Conservation (phyloP, 1,140 invertebrate genomes). For the Trichonephila inaurata region DNA sequence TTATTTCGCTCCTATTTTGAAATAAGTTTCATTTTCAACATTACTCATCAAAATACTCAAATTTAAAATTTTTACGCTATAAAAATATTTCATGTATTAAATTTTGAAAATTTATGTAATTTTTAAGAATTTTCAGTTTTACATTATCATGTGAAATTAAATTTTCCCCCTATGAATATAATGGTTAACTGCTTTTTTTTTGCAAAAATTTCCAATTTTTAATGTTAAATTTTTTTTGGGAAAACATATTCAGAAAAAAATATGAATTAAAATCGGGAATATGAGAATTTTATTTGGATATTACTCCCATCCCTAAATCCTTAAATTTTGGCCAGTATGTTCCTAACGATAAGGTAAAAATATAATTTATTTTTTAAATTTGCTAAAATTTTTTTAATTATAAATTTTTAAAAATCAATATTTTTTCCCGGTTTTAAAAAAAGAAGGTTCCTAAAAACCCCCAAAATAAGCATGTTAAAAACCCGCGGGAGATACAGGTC, state of each 20-base stretch:
- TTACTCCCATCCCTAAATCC: constrained; percentile 52
- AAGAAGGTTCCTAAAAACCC: constrained; percentile 73
- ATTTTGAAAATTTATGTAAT: too few species aligned
- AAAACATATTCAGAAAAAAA: background rate
- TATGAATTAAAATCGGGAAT: constrained; percentile 46
- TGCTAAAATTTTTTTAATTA: background rate
- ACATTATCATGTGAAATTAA: too few species aligned
- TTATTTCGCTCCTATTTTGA: too few species aligned
- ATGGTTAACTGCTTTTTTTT: background rate
- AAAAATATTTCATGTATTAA: too few species aligned
- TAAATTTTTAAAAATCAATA: background rate
- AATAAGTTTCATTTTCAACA: too few species aligned
- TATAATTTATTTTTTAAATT: background rate
- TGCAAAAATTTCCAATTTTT: background rate
- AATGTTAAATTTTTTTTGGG: background rate
- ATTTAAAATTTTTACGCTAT: too few species aligned
- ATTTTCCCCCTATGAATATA: too few species aligned
- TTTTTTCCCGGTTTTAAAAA: constrained; percentile 59
- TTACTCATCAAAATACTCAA: too few species aligned
- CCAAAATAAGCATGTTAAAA: constrained; percentile 67
- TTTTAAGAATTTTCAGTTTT: too few species aligned
- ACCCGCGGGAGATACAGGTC: constrained; percentile 53
- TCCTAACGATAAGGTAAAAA: constrained; percentile 58
- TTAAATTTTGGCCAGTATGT: constrained; percentile 64
- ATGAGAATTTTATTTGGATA: constrained; percentile 52